Conservation (phyloP, 2,113 vertebrate species). For the Podarcis cretensis region DNA sequence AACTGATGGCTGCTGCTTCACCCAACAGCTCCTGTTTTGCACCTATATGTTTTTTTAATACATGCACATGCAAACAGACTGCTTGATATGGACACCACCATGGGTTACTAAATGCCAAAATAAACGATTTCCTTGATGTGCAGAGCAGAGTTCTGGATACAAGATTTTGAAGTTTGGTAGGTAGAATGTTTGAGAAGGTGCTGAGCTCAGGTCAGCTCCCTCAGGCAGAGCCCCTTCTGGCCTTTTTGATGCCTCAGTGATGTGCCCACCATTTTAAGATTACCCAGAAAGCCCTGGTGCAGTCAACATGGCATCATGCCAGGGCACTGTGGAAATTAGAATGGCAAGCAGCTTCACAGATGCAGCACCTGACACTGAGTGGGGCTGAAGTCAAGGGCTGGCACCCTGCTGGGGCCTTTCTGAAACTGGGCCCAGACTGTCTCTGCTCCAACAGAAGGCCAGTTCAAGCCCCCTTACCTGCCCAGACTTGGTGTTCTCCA, state of each 20-base stretch:
- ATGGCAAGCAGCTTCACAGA: neutral
- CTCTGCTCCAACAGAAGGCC: neutral
- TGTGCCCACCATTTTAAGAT: neutral
- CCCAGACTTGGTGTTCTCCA: slow-evolving; percentile 92
- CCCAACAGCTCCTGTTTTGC: neutral
- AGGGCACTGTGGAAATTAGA: neutral
- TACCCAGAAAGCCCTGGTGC: neutral
- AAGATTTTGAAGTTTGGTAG: neutral
- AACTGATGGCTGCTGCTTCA: no score
- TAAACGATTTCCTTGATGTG: neutral
- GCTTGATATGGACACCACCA: neutral
- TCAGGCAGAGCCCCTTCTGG: neutral
- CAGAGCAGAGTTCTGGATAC: neutral
- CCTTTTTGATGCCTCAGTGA: neutral
- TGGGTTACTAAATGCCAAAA: neutral
- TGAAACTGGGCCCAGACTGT: neutral
- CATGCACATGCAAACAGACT: neutral
- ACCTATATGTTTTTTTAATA: neutral
- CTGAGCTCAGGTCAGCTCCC: no score
- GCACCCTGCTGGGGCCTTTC: neutral
- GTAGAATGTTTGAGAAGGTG: no score
- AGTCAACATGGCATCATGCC: neutral
- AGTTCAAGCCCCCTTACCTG: slow-evolving; percentile 76
- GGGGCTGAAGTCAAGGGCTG: neutral
- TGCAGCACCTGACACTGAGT: neutral